Conservation (phyloP, 2,797 vertebrate species). For the Tarsius wallacei region DNA sequence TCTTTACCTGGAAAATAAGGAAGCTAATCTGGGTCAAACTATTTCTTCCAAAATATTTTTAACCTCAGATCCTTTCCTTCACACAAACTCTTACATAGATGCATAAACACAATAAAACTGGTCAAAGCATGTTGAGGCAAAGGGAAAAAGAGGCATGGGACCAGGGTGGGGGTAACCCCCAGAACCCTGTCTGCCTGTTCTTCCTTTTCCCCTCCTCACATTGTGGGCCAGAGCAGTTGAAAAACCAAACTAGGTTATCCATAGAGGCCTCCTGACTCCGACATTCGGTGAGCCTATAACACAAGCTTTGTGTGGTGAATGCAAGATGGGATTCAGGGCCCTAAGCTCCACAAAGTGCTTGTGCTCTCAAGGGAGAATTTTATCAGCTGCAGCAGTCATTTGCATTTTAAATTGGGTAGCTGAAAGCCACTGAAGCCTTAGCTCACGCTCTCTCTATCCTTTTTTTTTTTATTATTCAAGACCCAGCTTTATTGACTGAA, state of each 20-base stretch:
- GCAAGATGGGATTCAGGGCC: not conserved
- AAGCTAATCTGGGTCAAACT: not conserved
- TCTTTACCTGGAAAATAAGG: not conserved
- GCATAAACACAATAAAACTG: not conserved
- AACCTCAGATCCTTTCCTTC: constrained; percentile 16
- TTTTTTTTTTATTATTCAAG: not conserved
- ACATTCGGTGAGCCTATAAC: not conserved
- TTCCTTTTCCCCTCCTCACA: not conserved
- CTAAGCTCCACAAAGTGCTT: not conserved
- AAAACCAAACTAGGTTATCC: not conserved
- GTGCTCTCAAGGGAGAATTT: constrained; percentile 6
- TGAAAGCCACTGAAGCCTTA: constrained; percentile 24
- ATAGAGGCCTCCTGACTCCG: not conserved
- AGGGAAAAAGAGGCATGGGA: not conserved
- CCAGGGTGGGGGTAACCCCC: not conserved
- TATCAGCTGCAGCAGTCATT: not conserved
- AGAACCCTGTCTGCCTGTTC: too few relatives aligned
- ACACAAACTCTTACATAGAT: not conserved
- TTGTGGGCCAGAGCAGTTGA: accelerated
- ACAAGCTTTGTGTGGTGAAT: not conserved
- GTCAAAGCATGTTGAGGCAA: not conserved
- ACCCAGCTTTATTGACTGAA: not conserved
- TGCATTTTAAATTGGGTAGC: constrained; percentile 43
- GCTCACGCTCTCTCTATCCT: not conserved
- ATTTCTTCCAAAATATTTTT: not conserved